Percentiles rank a stretch among this genome's conserved stretches.
Evolutionary conservation across 2,797 vertebrate species (phyloP).

Genomic region (Rachycentron canadum): DNA sequence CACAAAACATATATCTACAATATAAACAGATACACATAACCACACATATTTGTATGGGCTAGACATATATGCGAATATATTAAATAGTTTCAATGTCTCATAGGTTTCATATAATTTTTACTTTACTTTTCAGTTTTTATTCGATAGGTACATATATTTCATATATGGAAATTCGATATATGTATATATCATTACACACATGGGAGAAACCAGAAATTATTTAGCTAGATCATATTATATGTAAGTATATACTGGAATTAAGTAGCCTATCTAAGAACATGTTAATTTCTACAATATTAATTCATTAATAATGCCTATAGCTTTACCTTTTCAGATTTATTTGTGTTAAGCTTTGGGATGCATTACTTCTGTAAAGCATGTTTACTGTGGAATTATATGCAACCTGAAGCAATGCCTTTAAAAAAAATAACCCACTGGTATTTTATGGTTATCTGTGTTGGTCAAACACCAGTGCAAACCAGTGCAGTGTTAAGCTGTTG

Average conservation of each 20-base stretch:
- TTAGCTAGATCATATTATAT: not conserved
- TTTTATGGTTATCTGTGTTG: slow-evolving; percentile 27
- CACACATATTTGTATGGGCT: too few relatives aligned
- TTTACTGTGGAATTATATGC: not conserved
- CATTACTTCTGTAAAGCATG: slow-evolving; percentile 1
- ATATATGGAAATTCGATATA: too few relatives aligned
- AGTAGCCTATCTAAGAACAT: not conserved
- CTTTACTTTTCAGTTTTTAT: too few relatives aligned
- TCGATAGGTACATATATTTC: too few relatives aligned
- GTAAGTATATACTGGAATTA: not conserved
- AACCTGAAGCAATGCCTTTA: not conserved
- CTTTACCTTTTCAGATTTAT: not conserved
- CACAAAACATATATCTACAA: too few relatives aligned
- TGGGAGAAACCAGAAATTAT: not conserved
- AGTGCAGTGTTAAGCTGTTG: slow-evolving; percentile 36
- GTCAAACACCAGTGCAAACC: slow-evolving; percentile 17
- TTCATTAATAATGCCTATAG: not conserved
- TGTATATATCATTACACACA: too few relatives aligned
- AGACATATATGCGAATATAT: too few relatives aligned
- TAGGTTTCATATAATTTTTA: too few relatives aligned
- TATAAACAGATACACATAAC: too few relatives aligned
- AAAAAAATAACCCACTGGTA: not conserved
- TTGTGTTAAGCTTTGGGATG: not conserved
- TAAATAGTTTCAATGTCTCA: too few relatives aligned
- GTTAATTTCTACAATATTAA: not conserved